Evolutionary conservation across 2,797 vertebrate genomes (phyloP), one percentile per base, ranked within the genome.

Genomic region (Melanotaenia nigrans): DNA sequence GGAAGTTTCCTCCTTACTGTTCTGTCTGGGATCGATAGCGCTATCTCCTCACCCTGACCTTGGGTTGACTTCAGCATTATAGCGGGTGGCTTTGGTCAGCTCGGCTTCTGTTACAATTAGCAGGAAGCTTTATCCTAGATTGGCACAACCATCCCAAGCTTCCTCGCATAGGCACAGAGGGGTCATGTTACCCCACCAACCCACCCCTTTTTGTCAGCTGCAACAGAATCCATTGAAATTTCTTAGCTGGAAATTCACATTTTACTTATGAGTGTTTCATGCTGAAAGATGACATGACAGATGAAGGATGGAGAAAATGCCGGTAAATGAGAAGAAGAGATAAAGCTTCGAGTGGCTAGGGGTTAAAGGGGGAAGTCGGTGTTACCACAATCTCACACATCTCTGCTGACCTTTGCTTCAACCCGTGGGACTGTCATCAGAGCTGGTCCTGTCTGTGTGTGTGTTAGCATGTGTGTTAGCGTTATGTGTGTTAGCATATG

Each of bases 21-120:
- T 83, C 35, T 75, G 77, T 70, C 60, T 82, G 45, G 65, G 77
- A 94, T 94, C 91, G 88, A 95, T 94, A 85, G 84, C 75, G 85
- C 80, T 80, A 85, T 89, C 80, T 90, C 87, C 84, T 81, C 75
- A 65, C 79, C 75, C 85, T 94, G 94, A 95, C 94, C 94, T 95
- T 95, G 93, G 85, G 78, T 89, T 93, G 90, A 91, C 87, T 90
- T 84, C 77, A 80, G 88, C 82, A 85, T 91, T 84, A 91, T 84
- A 85, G 88, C 73, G 77, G 87, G 91, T 89, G 87, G 87, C 81
- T 79, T 75, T 88, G 90, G 91, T 93, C 91, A 94, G 89, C 86
- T 71, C 73, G 73, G 94, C 91, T 95, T 95, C 92, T 84, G 91
- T 95, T 95, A 94, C 94, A 93, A 92, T 95, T 94, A 94, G 88